Percentiles rank a stretch among this genome's conserved stretches.
Evolutionary conservation across 2,113 vertebrate genomes (phyloP).

Genomic region (Eulemur macaco): DNA sequence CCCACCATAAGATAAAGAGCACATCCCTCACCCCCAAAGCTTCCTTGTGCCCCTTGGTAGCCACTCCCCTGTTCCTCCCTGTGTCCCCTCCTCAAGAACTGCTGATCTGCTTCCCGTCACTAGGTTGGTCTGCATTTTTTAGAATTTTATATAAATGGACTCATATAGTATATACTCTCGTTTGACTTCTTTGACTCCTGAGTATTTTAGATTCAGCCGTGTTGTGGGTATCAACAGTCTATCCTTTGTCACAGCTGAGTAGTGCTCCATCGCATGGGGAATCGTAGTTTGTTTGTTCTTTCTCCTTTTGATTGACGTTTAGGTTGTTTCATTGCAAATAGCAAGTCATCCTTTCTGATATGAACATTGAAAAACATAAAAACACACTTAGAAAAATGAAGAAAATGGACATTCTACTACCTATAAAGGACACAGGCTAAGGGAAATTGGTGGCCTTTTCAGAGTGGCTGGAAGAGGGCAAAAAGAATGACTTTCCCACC

Average conservation of each 20-base stretch:
- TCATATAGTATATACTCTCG: too few species aligned
- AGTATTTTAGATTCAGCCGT: not conserved
- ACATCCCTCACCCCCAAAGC: too few species aligned
- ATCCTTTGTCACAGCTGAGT: not conserved
- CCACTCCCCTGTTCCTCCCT: not conserved
- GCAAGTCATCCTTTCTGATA: not conserved
- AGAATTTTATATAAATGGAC: not conserved
- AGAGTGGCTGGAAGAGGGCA: not conserved
- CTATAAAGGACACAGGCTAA: not conserved
- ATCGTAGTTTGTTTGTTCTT: too few species aligned
- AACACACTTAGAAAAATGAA: not conserved
- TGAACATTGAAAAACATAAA: not conserved
- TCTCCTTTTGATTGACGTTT: too few species aligned
- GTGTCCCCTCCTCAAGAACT: not conserved
- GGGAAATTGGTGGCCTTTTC: not conserved
- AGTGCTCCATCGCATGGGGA: not conserved
- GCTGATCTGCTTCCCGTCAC: not conserved
- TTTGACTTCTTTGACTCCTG: not conserved
- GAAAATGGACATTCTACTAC: not conserved
- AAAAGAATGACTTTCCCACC: not conserved
- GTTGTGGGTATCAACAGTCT: too few species aligned
- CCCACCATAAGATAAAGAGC: not conserved
- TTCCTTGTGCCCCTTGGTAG: not conserved
- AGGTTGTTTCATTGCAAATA: not conserved
- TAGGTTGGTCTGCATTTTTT: not conserved